Evolutionary conservation across 2,888 invertebrate genomes (phyloP).

Genomic region (Euplexia lucipara): DNA sequence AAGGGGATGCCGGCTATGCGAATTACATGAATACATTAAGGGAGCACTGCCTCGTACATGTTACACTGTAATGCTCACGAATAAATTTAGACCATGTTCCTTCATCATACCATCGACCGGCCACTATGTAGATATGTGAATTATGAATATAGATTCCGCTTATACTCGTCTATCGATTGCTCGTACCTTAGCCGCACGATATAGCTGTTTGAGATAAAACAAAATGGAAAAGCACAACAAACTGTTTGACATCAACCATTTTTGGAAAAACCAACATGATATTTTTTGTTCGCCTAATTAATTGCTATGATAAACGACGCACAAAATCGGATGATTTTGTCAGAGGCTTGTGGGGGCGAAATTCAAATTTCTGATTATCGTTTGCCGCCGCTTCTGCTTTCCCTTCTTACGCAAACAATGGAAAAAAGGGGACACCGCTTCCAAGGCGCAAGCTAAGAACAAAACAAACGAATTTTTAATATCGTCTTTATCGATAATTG

Average conservation of each 20-base stretch:
- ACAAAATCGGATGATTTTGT: conserved; percentile 88
- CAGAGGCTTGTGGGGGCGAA: conserved; percentile 83
- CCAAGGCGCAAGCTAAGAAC: conserved; percentile 87
- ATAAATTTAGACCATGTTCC: conserved; percentile 89
- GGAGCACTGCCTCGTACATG: conserved; percentile 87
- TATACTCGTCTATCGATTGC: conserved; percentile 69
- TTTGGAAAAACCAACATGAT: conserved; percentile 76
- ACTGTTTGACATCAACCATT: conserved; percentile 78
- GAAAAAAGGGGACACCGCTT: conserved; percentile 87
- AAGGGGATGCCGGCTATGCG: conserved; percentile 90
- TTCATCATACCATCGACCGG: conserved; percentile 84
- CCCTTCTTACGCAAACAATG: conserved; percentile 88
- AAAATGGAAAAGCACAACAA: conserved; percentile 72
- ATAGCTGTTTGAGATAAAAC: conserved; percentile 60
- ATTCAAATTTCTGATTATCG: conserved; percentile 90
- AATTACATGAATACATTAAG: conserved; percentile 91
- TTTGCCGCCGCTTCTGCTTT: conserved; percentile 84
- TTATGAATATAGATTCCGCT: conserved; percentile 80
- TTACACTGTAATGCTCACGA: conserved; percentile 90
- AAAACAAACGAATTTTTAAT: conserved; percentile 91
- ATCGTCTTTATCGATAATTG: conserved; percentile 91
- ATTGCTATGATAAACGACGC: conserved; percentile 87
- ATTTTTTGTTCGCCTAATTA: conserved; percentile 86
- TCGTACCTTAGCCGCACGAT: conserved; percentile 57
- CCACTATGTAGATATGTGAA: conserved; percentile 85